Conservation (phyloP, 2,113 vertebrate species). For the Stigmatopora nigra region DNA sequence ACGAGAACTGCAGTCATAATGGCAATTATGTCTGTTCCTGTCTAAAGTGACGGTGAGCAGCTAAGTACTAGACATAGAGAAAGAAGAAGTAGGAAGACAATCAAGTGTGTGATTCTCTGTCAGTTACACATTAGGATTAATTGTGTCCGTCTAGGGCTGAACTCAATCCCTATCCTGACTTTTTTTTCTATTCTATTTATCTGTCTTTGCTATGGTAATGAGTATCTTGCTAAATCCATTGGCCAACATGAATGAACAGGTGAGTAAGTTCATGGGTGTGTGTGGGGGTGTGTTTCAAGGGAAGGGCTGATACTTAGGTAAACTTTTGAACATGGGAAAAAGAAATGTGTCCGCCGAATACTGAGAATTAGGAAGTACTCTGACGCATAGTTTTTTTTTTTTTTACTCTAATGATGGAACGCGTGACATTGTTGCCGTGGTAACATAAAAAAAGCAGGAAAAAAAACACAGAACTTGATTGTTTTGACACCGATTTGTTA, state of each 20-base stretch:
- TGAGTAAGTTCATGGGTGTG: constrained; percentile 47
- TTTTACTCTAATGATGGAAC: constrained; percentile 42
- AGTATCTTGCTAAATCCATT: constrained; percentile 20
- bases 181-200: constrained; percentile 62
- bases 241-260: constrained; percentile 22
- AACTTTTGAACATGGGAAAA: constrained; percentile 6
- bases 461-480: constrained; percentile 56
- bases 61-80: constrained; percentile 25
- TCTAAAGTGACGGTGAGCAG: constrained; percentile 47
- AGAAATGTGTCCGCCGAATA: constrained; percentile 13
- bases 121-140: constrained; percentile 3
- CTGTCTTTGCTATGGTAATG: constrained; percentile 65
- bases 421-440: constrained; percentile 42
- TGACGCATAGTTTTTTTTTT: constrained; percentile 19
- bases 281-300: constrained; percentile 5
- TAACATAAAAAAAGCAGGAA: constrained; percentile 35
- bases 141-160: constrained; percentile 9
- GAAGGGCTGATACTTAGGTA: constrained; percentile 6
- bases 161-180: neutral
- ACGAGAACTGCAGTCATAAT: constrained; percentile 48
- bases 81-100: constrained; percentile 6
- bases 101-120: constrained; percentile 19
- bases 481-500: neutral
- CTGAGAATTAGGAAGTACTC: constrained; percentile 64
- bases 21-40: constrained; percentile 53